A percentile compares a stretch with the other conserved stretches of the same genome.
Conservation (phyloP, 1,140 invertebrate genomes). For the Drosophila athabasca region DNA sequence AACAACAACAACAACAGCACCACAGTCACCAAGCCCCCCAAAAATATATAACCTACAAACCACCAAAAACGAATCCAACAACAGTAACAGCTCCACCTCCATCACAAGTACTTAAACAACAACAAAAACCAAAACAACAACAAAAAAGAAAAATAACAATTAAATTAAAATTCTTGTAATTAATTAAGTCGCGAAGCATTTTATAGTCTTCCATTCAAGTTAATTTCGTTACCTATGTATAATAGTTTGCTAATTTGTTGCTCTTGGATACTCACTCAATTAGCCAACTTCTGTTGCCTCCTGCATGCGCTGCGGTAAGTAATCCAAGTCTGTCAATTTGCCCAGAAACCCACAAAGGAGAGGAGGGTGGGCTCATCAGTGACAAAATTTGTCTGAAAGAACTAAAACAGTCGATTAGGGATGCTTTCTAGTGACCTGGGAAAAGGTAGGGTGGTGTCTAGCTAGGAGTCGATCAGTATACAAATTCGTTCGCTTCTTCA, state of each 20-base stretch:
- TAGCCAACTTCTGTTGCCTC: conserved; percentile 43
- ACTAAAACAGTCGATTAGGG: no score
- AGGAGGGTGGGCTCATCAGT: no score
- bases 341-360: conserved; percentile 5
- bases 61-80: conserved; percentile 50
- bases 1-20: conserved; percentile 51
- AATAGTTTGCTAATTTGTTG: conserved; percentile 44
- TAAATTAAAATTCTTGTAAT: conserved; percentile 39
- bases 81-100: conserved; percentile 36
- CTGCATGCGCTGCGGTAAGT: conserved; percentile 75
- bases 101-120: conserved; percentile 43
- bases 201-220: conserved; percentile 22
- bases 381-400: no score
- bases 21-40: conserved; percentile 48
- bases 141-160: conserved; percentile 43
- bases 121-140: conserved; percentile 45
- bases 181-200: conserved; percentile 24
- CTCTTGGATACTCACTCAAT: conserved; percentile 27
- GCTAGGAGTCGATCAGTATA: no score
- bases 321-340: conserved; percentile 33
- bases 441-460: no score
- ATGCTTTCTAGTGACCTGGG: no score
- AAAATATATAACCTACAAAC: conserved; percentile 26
- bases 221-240: conserved; percentile 24
- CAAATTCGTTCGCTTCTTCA: no score